phyloP scores from a whole-genome alignment of 2,113 vertebrate genomes.

The Micromys minutus region DNA sequence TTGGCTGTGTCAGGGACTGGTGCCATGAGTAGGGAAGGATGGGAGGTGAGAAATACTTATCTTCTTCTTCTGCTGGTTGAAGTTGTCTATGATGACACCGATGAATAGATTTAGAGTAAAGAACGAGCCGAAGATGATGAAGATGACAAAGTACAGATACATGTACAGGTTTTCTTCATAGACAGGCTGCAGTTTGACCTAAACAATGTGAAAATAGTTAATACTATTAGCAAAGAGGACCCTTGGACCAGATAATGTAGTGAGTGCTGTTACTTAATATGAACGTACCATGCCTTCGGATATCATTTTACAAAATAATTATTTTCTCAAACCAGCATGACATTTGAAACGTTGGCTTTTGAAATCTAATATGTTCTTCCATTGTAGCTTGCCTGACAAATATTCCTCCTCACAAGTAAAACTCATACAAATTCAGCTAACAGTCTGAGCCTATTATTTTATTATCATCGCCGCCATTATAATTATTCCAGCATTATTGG shows the following conservation, averaged over 20 bases:
- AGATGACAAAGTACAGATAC: constrained; percentile 98
- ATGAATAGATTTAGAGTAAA: constrained; percentile 99
- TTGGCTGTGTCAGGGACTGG: neutral
- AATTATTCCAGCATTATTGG: neutral
- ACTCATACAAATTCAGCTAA: constrained; percentile 4
- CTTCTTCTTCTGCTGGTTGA: constrained; percentile 99
- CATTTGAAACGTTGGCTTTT: neutral
- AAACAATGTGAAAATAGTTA: constrained; percentile 71
- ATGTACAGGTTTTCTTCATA: constrained; percentile 93
- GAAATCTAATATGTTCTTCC: neutral
- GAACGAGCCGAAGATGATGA: constrained; percentile 99
- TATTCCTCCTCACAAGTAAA: constrained; percentile 25
- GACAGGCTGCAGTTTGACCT: constrained; percentile 91
- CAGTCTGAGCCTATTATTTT: neutral
- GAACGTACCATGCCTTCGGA: neutral
- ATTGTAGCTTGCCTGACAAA: constrained; percentile 1
- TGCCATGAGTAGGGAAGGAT: neutral
- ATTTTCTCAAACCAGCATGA: neutral
- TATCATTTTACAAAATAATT: constrained; percentile 2
- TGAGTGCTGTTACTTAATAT: neutral
- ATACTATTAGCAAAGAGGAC: constrained; percentile 50
- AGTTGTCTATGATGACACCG: constrained; percentile 99
- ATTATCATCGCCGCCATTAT: neutral
- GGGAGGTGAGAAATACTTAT: constrained; percentile 91
- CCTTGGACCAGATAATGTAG: constrained; percentile 8